phyloP scores from a whole-genome alignment of 2,888 invertebrate species.

The Ptilodon capucinus region DNA sequence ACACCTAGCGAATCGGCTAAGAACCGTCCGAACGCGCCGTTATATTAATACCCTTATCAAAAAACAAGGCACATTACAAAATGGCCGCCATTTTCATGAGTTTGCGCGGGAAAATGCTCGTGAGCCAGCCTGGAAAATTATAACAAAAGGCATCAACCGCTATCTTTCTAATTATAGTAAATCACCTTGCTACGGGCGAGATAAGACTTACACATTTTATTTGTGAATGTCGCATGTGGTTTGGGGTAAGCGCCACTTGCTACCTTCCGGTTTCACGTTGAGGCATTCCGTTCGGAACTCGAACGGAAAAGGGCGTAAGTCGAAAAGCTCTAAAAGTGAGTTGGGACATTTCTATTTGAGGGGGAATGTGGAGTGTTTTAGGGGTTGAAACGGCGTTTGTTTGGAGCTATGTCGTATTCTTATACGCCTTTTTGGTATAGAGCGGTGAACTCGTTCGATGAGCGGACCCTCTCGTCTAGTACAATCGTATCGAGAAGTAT shows the following conservation, averaged over 20 bases:
- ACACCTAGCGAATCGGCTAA: slow-evolving; percentile 64
- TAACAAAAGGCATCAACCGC: slow-evolving; percentile 82
- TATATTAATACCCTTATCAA: slow-evolving; percentile 83
- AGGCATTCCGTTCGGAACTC: slow-evolving; percentile 40
- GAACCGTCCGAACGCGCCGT: slow-evolving; percentile 71
- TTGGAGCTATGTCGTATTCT: slow-evolving; percentile 39
- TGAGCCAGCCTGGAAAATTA: slow-evolving; percentile 80
- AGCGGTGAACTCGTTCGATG: slow-evolving; percentile 63
- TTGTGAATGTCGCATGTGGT: slow-evolving; percentile 65
- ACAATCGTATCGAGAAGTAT: slow-evolving; percentile 69
- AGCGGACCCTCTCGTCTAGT: slow-evolving; percentile 70
- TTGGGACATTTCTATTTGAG: slow-evolving; percentile 44
- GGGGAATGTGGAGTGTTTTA: slow-evolving; percentile 44
- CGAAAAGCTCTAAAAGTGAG: slow-evolving; percentile 36
- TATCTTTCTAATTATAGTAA: slow-evolving; percentile 84
- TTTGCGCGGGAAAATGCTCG: slow-evolving; percentile 78
- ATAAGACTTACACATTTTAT: slow-evolving; percentile 68
- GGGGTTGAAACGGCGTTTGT: slow-evolving; percentile 43
- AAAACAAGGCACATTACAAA: slow-evolving; percentile 82
- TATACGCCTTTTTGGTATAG: slow-evolving; percentile 57
- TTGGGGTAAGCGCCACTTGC: slow-evolving; percentile 47
- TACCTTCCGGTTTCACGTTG: slow-evolving; percentile 52
- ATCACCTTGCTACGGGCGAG: slow-evolving; percentile 81
- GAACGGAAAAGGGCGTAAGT: slow-evolving; percentile 49
- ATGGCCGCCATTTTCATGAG: slow-evolving; percentile 79